Percentiles rank a stretch among this genome's conserved stretches.
Evolutionary conservation across 2,797 vertebrate genomes (phyloP).

Genomic region (Myotis planiceps): DNA sequence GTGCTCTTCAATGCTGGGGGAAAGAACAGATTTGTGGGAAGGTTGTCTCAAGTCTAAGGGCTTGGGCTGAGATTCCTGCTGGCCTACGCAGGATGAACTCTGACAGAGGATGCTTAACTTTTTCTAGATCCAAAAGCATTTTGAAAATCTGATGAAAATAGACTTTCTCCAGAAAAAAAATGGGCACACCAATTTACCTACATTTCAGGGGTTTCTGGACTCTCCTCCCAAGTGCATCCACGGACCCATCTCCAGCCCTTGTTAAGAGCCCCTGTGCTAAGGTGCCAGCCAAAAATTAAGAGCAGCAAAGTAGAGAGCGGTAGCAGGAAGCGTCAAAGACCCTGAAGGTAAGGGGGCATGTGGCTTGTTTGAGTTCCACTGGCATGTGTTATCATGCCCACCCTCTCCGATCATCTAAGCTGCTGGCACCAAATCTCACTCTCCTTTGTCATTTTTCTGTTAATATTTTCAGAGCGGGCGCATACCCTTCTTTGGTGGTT

Average conservation of each 20-base stretch:
- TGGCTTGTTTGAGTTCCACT: too few species aligned
- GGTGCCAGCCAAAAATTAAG: neutral
- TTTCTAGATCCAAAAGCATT: slow-evolving; percentile 11
- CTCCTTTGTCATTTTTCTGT: neutral
- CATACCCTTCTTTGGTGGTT: neutral
- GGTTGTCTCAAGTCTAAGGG: neutral
- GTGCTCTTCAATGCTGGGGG: neutral
- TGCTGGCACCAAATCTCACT: neutral
- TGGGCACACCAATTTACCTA: neutral
- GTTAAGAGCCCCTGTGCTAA: neutral
- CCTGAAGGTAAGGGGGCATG: neutral
- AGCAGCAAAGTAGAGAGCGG: neutral
- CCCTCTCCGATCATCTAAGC: neutral
- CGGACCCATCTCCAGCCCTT: neutral
- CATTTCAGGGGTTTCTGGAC: neutral
- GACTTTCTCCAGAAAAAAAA: neutral
- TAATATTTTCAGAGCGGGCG: neutral
- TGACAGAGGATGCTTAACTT: neutral
- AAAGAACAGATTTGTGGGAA: neutral
- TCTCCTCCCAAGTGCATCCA: neutral
- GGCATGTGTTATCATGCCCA: neutral
- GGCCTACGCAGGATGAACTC: neutral
- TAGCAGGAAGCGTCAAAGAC: neutral
- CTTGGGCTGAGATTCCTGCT: neutral
- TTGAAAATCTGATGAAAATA: slow-evolving; percentile 38